A percentile compares a stretch with the other conserved stretches of the same genome.
These are phyloP conservation scores for Aricia agestis DNA, from an alignment of 1,140 invertebrate species.

Conservation along the genomic window DNA sequence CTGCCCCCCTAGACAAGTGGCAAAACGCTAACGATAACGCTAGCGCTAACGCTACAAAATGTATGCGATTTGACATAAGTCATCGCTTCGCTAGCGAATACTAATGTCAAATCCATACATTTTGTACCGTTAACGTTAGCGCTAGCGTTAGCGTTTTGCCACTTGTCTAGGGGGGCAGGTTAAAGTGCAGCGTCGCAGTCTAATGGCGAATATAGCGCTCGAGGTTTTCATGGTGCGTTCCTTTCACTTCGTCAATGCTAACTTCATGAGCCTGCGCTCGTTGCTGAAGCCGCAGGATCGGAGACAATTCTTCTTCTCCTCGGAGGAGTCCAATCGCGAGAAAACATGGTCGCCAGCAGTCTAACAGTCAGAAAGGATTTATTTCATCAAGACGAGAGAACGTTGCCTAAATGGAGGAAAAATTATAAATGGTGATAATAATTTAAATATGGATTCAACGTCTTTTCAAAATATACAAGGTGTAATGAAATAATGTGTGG, in stretches of 20 bases:
- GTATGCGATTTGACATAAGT: too few species aligned
- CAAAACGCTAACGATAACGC: too few species aligned
- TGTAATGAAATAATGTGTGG: too few species aligned
- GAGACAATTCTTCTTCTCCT: neutral
- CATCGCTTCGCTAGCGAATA: too few species aligned
- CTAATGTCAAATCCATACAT: too few species aligned
- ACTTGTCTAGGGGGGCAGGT: too few species aligned
- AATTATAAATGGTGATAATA: neutral
- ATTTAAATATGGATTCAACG: too few species aligned
- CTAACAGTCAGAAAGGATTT: neutral
- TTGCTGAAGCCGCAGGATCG: neutral
- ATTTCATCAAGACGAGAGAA: neutral
- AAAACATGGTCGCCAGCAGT: neutral
- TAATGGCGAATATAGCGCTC: conserved; percentile 81
- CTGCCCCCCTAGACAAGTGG: too few species aligned
- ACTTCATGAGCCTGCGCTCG: conserved; percentile 78
- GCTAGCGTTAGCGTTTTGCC: too few species aligned
- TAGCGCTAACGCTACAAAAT: too few species aligned
- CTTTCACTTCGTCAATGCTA: conserved; percentile 87
- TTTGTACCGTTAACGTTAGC: too few species aligned
- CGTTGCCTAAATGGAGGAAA: neutral
- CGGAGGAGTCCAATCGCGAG: neutral
- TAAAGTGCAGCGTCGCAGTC: neutral
- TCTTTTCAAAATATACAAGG: too few species aligned
- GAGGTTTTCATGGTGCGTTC: conserved; percentile 86